Evolutionary conservation across 2,797 vertebrate species (phyloP).

Genomic region (Hemibagrus guttatus): DNA sequence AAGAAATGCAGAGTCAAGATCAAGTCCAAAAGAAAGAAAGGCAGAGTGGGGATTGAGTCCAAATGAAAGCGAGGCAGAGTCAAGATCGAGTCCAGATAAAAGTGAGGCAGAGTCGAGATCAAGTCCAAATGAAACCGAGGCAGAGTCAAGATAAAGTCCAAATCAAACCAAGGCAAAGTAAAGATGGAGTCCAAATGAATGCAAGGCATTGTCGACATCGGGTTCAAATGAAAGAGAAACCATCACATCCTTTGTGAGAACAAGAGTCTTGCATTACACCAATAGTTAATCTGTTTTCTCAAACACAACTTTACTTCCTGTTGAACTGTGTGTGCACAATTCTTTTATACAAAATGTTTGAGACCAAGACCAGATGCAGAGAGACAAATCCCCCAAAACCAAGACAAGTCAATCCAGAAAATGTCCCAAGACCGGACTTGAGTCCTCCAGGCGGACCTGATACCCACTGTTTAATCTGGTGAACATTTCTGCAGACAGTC

Average conservation of each 20-base stretch:
- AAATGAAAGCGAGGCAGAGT: not conserved
- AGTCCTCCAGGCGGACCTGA: not conserved
- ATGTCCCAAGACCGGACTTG: not conserved
- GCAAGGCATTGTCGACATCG: too few relatives aligned
- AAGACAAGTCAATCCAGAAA: not conserved
- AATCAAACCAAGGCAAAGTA: not conserved
- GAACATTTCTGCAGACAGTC: not conserved
- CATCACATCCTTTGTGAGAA: not conserved
- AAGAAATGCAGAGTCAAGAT: not conserved
- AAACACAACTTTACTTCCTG: not conserved
- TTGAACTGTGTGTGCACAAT: not conserved
- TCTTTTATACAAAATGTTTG: not conserved
- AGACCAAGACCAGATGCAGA: not conserved
- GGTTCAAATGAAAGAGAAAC: not conserved
- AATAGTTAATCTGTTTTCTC: not conserved
- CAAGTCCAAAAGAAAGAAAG: not conserved
- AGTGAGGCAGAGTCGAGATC: not conserved
- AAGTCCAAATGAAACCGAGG: not conserved
- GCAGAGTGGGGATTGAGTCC: not conserved
- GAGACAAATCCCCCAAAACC: not conserved
- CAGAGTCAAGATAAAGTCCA: not conserved
- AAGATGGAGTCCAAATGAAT: too few relatives aligned
- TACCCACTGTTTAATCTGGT: not conserved
- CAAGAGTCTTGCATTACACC: not conserved
- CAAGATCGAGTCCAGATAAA: not conserved